Evolutionary conservation across 2,113 vertebrate species (phyloP), one percentile per base, ranked within the genome.

Genomic region (Vidua chalybeata): DNA sequence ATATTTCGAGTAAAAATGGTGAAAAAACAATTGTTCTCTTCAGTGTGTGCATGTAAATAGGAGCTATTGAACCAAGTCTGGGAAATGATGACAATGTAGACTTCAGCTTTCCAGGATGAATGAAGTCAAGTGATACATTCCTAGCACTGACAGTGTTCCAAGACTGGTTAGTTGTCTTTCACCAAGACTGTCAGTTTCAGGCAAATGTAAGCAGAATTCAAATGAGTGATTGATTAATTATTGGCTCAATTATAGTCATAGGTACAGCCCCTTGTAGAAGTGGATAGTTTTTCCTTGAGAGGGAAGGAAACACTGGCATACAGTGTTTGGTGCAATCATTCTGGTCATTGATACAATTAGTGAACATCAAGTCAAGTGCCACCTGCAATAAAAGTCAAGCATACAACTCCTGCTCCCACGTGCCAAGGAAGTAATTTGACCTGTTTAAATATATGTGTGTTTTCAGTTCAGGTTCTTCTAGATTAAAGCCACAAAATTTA

Each of bases 401-500:
- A 56, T 83, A 16, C 31, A 66, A 18, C 21, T 64, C 67, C 14
- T 27, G 64, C 26, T 73, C 30, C 64, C 3, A 6, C 3, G 24
- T 71, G 48, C 48, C 59, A 89, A 93, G 22, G 72, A 89, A 31
- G 18, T 35, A 52, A 41, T 76, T 68, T 63, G 66, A 58, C 11
- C 54, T 52, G 24, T 46, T 54, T 68, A 78, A 90, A 72, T 55
- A 39, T 33, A 4, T 81, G 35, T 73, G 54, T 83, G 74, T 85
- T 95, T 85, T 67, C 55, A 73, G 43, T 81, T 63, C 37, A 10
- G 51, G 76, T 39, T 96, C 45, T 97, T 91, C 58, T 69, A 89
- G 33, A 55, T 52, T 93, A 94, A 95, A 94, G 49, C 77, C 81
- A 91, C 87, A 77, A 95, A 94, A 97, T 94, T 92, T 71, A 97